Percentiles rank a stretch among this genome's conserved stretches.
These are phyloP conservation scores for Tautogolabrus adspersus DNA, from an alignment of 2,113 vertebrate species.

Conservation along the genomic window DNA sequence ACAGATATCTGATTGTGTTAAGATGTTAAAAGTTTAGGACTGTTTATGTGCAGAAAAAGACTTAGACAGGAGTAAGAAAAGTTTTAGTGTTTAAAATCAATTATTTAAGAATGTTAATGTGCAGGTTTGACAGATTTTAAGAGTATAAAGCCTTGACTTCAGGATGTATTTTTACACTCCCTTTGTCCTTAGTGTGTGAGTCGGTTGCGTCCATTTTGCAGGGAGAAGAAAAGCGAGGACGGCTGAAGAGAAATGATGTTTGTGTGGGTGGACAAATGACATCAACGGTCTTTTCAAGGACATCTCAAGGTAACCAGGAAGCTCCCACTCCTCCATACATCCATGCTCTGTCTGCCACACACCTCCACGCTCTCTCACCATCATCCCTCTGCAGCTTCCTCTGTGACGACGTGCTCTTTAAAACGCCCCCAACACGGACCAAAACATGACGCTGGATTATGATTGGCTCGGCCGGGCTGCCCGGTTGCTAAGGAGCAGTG, in stretches of 20 bases:
- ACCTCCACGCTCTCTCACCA: constrained; percentile 40
- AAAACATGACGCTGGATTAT: constrained; percentile 20
- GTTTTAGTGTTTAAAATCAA: neutral
- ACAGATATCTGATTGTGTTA: too few relatives aligned
- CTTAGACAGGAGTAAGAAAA: too few relatives aligned
- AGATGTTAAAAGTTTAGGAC: neutral
- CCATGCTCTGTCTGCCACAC: constrained; percentile 32
- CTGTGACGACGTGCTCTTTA: constrained; percentile 36
- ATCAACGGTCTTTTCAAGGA: constrained; percentile 60
- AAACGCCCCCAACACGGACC: constrained; percentile 52
- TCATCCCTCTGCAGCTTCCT: constrained; percentile 30
- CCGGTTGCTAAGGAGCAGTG: constrained; percentile 66
- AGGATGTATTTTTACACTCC: neutral
- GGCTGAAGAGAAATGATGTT: neutral
- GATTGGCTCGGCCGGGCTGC: constrained; percentile 55
- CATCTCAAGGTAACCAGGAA: constrained; percentile 44
- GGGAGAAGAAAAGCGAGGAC: neutral
- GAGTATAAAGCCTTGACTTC: neutral
- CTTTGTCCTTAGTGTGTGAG: neutral
- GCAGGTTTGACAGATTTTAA: neutral
- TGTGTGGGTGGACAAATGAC: constrained; percentile 45
- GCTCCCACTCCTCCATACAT: constrained; percentile 18
- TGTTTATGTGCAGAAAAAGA: neutral
- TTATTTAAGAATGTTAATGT: neutral
- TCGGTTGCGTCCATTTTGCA: neutral